These are phyloP conservation scores for Protonemura montana DNA, from an alignment of 2,888 invertebrate genomes.

Conservation along the genomic window DNA sequence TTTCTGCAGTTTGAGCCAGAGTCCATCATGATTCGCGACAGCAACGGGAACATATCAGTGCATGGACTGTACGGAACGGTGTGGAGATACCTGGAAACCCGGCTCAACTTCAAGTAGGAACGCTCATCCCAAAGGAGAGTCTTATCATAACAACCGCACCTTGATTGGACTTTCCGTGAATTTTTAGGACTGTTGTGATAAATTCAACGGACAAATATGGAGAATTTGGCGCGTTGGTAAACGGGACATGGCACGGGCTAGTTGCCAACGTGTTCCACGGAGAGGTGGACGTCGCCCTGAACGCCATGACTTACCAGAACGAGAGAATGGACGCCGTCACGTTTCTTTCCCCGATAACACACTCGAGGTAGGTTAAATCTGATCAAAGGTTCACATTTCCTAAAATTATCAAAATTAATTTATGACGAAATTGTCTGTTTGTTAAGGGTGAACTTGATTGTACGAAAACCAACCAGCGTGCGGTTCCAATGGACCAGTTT, in stretches of 20 bases:
- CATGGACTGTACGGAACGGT: neutral
- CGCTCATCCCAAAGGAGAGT: neutral
- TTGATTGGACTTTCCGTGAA: neutral
- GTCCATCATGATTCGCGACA: neutral
- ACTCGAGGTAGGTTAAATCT: neutral
- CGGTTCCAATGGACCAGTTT: neutral
- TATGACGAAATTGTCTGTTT: too few relatives aligned
- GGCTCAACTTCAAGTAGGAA: constrained; percentile 20
- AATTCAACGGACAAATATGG: neutral
- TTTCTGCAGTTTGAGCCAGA: neutral
- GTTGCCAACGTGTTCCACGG: neutral
- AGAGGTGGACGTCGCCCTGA: neutral
- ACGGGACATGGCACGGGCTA: neutral
- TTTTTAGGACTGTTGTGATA: neutral
- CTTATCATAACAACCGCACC: neutral
- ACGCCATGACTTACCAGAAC: neutral
- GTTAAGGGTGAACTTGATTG: neutral
- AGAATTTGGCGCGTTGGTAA: neutral
- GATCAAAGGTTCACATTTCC: too few relatives aligned
- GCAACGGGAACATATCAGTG: neutral
- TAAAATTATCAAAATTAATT: too few relatives aligned
- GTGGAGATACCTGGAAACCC: neutral
- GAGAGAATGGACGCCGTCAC: neutral
- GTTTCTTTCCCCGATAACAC: neutral
- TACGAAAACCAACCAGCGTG: neutral